A percentile compares a stretch with the other conserved stretches of the same genome.
phyloP scores from a whole-genome alignment of 2,113 vertebrate species.

The Vulpes vulpes region DNA sequence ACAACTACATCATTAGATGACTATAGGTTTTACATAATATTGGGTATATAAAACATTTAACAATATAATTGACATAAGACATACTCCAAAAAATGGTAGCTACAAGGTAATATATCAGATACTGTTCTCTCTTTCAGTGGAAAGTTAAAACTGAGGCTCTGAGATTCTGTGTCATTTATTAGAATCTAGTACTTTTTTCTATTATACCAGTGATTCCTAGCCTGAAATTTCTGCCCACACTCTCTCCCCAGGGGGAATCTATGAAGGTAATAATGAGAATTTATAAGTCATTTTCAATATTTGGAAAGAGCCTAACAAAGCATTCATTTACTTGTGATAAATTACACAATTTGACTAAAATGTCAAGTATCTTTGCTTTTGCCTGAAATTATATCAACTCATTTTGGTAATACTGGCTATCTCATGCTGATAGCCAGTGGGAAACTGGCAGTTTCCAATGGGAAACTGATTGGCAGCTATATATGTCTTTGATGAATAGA shows the following conservation, averaged over 20 bases:
- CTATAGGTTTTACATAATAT: background rate
- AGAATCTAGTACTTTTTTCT: conserved; percentile 40
- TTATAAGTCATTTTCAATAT: conserved; percentile 72
- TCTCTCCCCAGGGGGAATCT: conserved; percentile 13
- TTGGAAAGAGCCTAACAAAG: conserved; percentile 63
- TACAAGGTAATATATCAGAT: background rate
- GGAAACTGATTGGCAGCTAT: conserved; percentile 61
- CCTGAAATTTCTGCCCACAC: conserved; percentile 54
- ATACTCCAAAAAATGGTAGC: background rate
- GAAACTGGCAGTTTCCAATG: conserved; percentile 24
- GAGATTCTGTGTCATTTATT: conserved; percentile 29
- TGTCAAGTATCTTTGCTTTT: conserved; percentile 78
- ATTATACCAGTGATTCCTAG: background rate
- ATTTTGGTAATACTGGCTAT: conserved; percentile 67
- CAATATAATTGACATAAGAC: background rate
- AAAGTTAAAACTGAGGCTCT: conserved; percentile 2
- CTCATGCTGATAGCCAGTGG: background rate
- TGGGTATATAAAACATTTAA: background rate
- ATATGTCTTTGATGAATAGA: conserved; percentile 50
- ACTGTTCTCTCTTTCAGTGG: conserved; percentile 1
- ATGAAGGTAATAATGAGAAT: conserved; percentile 70
- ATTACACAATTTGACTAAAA: conserved; percentile 72
- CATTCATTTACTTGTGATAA: conserved; percentile 74
- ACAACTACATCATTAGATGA: background rate
- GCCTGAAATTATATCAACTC: conserved; percentile 67